Evolutionary conservation across 2,797 vertebrate genomes (phyloP).

Genomic region (Anas georgica): DNA sequence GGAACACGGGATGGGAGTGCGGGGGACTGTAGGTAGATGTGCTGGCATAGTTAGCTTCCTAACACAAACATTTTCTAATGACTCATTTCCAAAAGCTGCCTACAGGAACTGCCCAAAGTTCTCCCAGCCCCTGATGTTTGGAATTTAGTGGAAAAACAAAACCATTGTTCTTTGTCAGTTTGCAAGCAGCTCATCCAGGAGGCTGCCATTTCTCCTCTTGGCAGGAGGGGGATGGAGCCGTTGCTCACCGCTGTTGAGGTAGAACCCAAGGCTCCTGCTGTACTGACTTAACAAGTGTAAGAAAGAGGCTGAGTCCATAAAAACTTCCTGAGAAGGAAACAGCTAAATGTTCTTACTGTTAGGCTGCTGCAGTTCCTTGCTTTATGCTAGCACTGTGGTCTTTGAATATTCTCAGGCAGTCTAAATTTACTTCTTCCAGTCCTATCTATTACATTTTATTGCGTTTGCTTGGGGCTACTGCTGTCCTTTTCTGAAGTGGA

Average conservation of each 20-base stretch:
- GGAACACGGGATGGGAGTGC: neutral
- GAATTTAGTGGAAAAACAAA: slow-evolving; percentile 46
- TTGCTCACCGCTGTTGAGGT: neutral
- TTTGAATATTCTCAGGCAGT: neutral
- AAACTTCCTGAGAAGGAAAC: neutral
- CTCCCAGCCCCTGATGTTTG: slow-evolving; percentile 26
- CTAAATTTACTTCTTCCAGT: neutral
- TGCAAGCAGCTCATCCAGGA: neutral
- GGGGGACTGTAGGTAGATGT: slow-evolving; percentile 7
- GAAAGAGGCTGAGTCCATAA: neutral
- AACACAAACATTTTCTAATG: slow-evolving; percentile 57
- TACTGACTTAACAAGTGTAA: neutral
- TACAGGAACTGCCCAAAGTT: slow-evolving; percentile 46
- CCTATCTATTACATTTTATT: neutral
- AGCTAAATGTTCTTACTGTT: neutral
- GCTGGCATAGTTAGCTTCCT: slow-evolving; percentile 40
- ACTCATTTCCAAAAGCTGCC: slow-evolving; percentile 59
- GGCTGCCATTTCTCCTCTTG: neutral
- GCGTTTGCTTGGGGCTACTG: neutral
- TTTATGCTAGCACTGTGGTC: neutral
- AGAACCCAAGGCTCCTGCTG: neutral
- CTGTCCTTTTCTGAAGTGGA: neutral
- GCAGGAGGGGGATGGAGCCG: neutral
- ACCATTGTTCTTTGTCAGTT: slow-evolving; percentile 9
- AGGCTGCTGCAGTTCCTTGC: neutral